Evolutionary conservation across 2,888 invertebrate genomes (phyloP).

Genomic region (Amitus sp.): DNA sequence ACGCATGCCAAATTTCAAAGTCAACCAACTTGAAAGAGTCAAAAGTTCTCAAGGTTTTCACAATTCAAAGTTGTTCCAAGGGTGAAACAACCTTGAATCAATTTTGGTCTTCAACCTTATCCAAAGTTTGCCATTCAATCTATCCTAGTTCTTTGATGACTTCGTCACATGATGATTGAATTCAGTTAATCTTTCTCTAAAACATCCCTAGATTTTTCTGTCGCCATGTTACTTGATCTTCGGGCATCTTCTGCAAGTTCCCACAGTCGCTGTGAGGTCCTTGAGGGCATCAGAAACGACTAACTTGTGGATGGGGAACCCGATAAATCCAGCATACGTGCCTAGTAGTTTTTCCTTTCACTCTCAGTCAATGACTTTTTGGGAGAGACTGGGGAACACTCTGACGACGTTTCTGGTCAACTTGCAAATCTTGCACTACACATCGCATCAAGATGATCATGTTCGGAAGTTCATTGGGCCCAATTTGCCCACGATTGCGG

Average conservation of each 20-base stretch:
- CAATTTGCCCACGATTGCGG: constrained; percentile 33
- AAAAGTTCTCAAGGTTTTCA: too few relatives aligned
- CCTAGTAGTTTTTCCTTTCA: constrained; percentile 8
- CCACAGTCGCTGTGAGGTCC: constrained; percentile 35
- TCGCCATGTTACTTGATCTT: constrained; percentile 47
- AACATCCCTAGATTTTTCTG: background rate
- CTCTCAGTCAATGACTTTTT: constrained; percentile 17
- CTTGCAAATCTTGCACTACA: constrained; percentile 21
- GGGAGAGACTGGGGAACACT: constrained; percentile 25
- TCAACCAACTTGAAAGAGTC: too few relatives aligned
- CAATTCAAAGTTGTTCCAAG: too few relatives aligned
- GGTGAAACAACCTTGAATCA: too few relatives aligned
- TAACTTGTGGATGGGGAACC: constrained; percentile 39
- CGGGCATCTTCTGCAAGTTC: constrained; percentile 45
- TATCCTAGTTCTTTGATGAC: too few relatives aligned
- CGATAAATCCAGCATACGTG: constrained; percentile 39
- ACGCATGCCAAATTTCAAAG: too few relatives aligned
- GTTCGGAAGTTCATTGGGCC: constrained; percentile 46
- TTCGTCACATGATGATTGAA: too few relatives aligned
- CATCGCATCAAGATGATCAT: constrained; percentile 25
- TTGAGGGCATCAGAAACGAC: constrained; percentile 38
- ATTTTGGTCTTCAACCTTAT: too few relatives aligned
- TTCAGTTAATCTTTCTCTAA: too few relatives aligned
- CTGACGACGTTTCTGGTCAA: constrained; percentile 11
- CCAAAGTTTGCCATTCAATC: too few relatives aligned